Conservation (phyloP, 1,140 invertebrate genomes). For the Chelonus insularis region DNA sequence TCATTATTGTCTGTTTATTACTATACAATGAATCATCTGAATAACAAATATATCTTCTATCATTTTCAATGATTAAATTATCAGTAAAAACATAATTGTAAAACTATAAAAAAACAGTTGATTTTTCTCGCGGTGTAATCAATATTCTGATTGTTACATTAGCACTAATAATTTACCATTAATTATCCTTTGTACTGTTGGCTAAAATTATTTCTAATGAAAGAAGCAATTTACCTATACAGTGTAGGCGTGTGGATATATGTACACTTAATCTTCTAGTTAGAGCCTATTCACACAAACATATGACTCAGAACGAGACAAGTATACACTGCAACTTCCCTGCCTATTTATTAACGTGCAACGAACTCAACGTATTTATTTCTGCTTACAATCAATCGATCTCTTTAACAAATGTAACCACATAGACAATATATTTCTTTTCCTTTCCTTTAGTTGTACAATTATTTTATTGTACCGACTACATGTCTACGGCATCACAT, state of each 20-base stretch:
- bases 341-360: slow-evolving; percentile 6
- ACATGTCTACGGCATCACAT: neutral
- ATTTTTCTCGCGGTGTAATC: no score
- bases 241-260: neutral
- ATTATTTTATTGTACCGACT: neutral
- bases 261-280: neutral
- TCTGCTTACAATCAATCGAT: slow-evolving; percentile 7
- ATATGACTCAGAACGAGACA: neutral
- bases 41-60: no score
- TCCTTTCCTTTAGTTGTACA: neutral
- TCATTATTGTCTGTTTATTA: no score
- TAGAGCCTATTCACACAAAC: neutral
- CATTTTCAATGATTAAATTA: no score
- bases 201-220: no score
- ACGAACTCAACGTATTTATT: neutral
- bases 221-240: no score
- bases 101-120: no score
- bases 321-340: neutral
- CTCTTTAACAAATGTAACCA: neutral
- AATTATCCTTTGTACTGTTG: no score
- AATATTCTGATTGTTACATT: no score
- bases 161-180: no score
- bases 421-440: neutral
- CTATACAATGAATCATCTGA: no score
- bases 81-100: no score